These are phyloP conservation scores for Charanyca ferruginea DNA, from an alignment of 2,888 invertebrate genomes.

Conservation along the genomic window DNA sequence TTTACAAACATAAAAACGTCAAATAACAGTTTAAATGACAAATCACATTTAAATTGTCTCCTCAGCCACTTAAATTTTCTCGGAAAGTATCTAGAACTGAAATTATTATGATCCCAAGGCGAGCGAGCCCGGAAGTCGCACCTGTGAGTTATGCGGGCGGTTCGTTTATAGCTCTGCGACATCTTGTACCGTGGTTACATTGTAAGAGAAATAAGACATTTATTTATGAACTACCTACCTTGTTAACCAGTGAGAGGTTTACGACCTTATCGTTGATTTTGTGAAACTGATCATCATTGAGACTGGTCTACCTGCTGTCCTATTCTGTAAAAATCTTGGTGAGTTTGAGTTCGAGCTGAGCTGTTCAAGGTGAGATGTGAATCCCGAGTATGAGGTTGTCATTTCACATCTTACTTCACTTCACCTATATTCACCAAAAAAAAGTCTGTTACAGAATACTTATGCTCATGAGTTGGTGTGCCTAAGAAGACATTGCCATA, in stretches of 20 bases:
- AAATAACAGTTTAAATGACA: conserved; percentile 30
- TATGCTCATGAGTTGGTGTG: not conserved
- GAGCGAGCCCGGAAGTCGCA: conserved; percentile 52
- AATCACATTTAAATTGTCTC: conserved; percentile 36
- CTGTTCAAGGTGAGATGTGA: too few species aligned
- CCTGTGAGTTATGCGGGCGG: conserved; percentile 55
- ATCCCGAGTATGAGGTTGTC: too few species aligned
- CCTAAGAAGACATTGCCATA: not conserved
- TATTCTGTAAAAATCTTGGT: too few species aligned
- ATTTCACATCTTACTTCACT: too few species aligned
- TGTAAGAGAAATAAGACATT: conserved; percentile 29
- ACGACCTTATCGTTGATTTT: conserved; percentile 2
- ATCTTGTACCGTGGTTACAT: conserved; percentile 32
- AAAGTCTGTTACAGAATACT: too few species aligned
- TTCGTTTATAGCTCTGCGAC: conserved; percentile 34
- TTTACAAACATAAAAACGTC: conserved; percentile 10
- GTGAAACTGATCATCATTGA: not conserved
- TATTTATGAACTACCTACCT: conserved; percentile 19
- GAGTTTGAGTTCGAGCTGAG: too few species aligned
- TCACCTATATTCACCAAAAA: too few species aligned
- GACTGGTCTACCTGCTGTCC: too few species aligned
- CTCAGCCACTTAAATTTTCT: conserved; percentile 27
- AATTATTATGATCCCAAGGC: conserved; percentile 58
- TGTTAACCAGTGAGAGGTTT: conserved; percentile 3
- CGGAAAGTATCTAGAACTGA: conserved; percentile 30